Evolutionary conservation across 2,888 invertebrate species (phyloP).

Genomic region (Tinea trinotella): DNA sequence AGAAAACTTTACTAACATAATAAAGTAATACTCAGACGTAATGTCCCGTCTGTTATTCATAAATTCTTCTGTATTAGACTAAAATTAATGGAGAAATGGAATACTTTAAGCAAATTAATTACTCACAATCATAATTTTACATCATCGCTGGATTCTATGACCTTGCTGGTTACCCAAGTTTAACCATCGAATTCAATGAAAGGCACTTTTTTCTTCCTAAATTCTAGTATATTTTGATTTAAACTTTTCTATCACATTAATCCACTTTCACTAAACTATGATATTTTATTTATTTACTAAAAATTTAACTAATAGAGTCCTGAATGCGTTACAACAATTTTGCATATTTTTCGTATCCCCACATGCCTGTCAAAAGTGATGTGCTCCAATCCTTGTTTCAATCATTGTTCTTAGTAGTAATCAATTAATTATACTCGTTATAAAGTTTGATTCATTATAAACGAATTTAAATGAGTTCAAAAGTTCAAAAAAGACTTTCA

Average conservation of each 20-base stretch:
- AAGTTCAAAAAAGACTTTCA: no score
- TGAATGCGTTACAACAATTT: background rate
- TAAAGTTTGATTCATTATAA: no score
- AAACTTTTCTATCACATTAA: background rate
- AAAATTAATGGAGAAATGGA: background rate
- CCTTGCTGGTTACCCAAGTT: conserved; percentile 31
- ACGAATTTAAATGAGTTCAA: no score
- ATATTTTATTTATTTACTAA: background rate
- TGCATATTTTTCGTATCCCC: background rate
- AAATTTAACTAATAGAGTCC: background rate
- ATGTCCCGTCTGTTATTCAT: no score
- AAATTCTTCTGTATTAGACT: no score
- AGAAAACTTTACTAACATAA: no score
- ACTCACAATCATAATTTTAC: conserved; percentile 54
- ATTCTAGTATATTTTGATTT: background rate
- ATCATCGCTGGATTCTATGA: conserved; percentile 44
- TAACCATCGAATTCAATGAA: conserved; percentile 1
- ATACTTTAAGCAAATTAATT: conserved; percentile 1
- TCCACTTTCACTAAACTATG: background rate
- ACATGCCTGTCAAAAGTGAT: background rate
- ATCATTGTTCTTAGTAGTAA: background rate
- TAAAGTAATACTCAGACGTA: no score
- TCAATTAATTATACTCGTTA: background rate
- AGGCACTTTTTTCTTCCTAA: background rate
- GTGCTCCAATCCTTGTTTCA: background rate